Evolutionary conservation across 1,140 invertebrate species (phyloP).

Genomic region (Drosophila sproati): DNA sequence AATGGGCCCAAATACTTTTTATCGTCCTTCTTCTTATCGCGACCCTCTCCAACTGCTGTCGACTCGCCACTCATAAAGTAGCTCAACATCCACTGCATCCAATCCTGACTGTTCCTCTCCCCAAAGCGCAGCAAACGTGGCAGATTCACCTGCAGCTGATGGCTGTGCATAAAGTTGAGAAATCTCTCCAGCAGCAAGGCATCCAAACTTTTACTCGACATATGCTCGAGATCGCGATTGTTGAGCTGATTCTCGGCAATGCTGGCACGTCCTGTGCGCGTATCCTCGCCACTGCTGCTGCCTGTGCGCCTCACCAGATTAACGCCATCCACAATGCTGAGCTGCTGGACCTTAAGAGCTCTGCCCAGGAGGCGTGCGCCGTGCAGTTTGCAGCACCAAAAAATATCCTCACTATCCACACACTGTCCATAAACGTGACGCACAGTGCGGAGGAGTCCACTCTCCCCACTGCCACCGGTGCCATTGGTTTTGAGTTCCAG

Average conservation of each 20-base stretch:
- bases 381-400: conserved; percentile 89
- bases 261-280: conserved; percentile 84
- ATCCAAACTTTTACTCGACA: conserved; percentile 85
- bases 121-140: conserved; percentile 82
- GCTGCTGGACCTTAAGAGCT: conserved; percentile 87
- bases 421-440: conserved; percentile 87
- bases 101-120: conserved; percentile 73
- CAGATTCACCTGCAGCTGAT: conserved; percentile 87
- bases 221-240: conserved; percentile 86
- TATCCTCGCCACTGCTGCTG: conserved; percentile 48
- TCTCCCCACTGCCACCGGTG: conserved; percentile 39
- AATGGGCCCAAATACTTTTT: conserved; percentile 87
- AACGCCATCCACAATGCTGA: conserved; percentile 88
- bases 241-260: conserved; percentile 85
- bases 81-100: conserved; percentile 63
- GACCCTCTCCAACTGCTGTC: conserved; percentile 69
- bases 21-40: conserved; percentile 87
- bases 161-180: conserved; percentile 87
- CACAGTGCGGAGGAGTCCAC: conserved; percentile 74
- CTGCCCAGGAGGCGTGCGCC: conserved; percentile 87
- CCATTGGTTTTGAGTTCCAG: conserved; percentile 32
- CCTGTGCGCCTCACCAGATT: conserved; percentile 84
- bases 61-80: conserved; percentile 63
- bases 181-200: conserved; percentile 87
- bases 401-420: conserved; percentile 86